Evolutionary conservation across 2,113 vertebrate genomes (phyloP).

Genomic region (Rhinoderma darwinii): DNA sequence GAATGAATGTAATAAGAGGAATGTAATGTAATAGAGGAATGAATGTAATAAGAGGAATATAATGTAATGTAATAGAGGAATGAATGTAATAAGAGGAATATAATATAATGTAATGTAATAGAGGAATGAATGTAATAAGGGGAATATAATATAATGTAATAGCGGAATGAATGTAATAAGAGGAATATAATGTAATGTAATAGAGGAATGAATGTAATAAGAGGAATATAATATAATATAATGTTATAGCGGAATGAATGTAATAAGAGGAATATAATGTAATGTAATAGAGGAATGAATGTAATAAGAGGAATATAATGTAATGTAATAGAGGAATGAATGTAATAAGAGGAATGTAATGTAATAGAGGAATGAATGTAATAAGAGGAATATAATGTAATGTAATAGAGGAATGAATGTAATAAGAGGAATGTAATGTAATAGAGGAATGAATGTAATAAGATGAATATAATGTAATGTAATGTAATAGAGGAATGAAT

Average conservation of each 20-base stretch:
- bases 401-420: constrained; percentile 1
- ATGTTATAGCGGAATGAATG: constrained; percentile 9
- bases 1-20: neutral
- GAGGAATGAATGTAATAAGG: neutral
- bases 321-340: constrained; percentile 11
- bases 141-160: too few relatives aligned
- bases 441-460: neutral
- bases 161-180: neutral
- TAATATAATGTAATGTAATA: too few relatives aligned
- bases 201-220: neutral
- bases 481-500: constrained; percentile 13
- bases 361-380: neutral
- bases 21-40: too few relatives aligned
- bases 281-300: constrained; percentile 13
- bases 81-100: neutral
- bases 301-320: neutral
- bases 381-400: neutral
- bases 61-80: too few relatives aligned
- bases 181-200: too few relatives aligned
- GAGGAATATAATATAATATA: too few relatives aligned
- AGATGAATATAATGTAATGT: too few relatives aligned
- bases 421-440: neutral
- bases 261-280: neutral
- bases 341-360: neutral
- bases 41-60: neutral